phyloP scores from a whole-genome alignment of 1,140 invertebrate genomes.

The Dinoponera quadriceps region DNA sequence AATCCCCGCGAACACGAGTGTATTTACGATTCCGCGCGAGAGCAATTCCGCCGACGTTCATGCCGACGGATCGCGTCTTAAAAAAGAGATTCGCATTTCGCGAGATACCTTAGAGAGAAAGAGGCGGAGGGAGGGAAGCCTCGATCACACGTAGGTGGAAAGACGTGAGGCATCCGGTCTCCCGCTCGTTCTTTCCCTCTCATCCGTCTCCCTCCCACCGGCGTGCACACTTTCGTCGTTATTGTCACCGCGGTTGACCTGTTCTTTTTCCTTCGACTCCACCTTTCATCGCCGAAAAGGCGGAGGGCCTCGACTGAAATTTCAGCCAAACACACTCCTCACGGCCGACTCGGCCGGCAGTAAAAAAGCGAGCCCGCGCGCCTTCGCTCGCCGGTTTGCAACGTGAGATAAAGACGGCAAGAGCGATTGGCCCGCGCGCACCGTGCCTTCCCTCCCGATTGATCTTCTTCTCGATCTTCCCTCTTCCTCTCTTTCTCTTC shows the following conservation, averaged over 20 bases:
- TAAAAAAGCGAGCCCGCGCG: constrained; percentile 73
- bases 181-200: not conserved
- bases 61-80: not conserved
- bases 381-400: constrained; percentile 62
- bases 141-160: constrained; percentile 53
- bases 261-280: constrained; percentile 60
- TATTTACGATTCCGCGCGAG: not conserved
- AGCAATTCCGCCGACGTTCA: not conserved
- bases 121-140: not conserved
- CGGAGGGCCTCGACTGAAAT: constrained; percentile 76
- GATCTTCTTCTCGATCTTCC: constrained; percentile 48
- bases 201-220: constrained; percentile 23
- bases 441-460: constrained; percentile 63
- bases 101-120: constrained; percentile 7
- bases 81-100: constrained; percentile 31
- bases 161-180: constrained; percentile 52
- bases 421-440: constrained; percentile 64
- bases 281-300: constrained; percentile 57
- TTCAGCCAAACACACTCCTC: constrained; percentile 77
- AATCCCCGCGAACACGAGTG: not conserved
- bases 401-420: constrained; percentile 77
- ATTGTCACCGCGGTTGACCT: constrained; percentile 60
- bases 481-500: constrained; percentile 24
- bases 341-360: constrained; percentile 66
- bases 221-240: constrained; percentile 59